Evolutionary conservation across 2,888 invertebrate genomes (phyloP).

Genomic region (Cecidostiba fungosa): DNA sequence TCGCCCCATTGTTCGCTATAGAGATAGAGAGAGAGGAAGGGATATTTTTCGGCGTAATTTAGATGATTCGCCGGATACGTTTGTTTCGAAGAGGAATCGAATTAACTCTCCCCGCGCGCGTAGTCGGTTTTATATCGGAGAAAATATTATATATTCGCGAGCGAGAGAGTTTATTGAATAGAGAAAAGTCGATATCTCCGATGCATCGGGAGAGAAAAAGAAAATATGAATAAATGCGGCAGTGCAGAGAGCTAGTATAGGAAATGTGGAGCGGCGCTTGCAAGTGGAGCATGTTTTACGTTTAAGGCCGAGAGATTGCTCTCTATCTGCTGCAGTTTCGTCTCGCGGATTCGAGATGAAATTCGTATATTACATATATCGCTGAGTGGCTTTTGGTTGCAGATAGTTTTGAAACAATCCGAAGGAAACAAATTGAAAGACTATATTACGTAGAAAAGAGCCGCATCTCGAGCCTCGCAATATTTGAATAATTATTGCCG

Average conservation of each 20-base stretch:
- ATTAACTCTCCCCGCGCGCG: not conserved
- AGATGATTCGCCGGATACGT: slow-evolving; percentile 20
- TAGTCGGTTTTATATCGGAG: not conserved
- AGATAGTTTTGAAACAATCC: too few relatives aligned
- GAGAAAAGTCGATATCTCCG: not conserved
- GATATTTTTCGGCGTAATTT: slow-evolving; percentile 22
- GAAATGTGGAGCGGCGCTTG: slow-evolving; percentile 30
- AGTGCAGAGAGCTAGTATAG: not conserved
- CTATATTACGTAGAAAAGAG: too few relatives aligned
- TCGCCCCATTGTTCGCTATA: slow-evolving; percentile 39
- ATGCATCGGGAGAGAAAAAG: slow-evolving; percentile 6
- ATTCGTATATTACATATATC: not conserved
- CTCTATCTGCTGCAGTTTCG: not conserved
- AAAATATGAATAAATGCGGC: slow-evolving; percentile 11
- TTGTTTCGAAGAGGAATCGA: not conserved
- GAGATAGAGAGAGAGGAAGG: slow-evolving; percentile 2
- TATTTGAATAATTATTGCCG: too few relatives aligned
- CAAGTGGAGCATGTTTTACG: slow-evolving; percentile 31
- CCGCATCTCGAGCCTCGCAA: too few relatives aligned
- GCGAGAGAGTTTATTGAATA: not conserved
- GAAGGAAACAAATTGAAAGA: too few relatives aligned
- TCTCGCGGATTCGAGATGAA: not conserved
- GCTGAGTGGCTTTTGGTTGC: not conserved
- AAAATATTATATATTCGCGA: not conserved
- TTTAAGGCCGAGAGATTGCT: slow-evolving; percentile 1